phyloP scores from a whole-genome alignment of 2,113 vertebrate genomes.

The Felis chaus region DNA sequence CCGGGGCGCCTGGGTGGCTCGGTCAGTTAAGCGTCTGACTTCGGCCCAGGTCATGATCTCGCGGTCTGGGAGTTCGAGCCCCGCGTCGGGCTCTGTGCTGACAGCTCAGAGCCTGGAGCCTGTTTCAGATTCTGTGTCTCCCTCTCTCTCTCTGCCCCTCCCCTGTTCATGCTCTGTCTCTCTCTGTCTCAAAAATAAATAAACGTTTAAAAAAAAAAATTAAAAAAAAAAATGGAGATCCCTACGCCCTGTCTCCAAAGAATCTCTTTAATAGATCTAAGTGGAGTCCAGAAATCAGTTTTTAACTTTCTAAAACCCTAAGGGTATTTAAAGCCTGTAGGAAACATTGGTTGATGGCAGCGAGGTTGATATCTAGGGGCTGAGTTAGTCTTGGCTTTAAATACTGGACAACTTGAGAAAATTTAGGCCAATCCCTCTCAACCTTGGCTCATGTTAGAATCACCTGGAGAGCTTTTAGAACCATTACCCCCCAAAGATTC shows the following conservation, averaged over 20 bases:
- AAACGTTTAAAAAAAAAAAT: too few species aligned
- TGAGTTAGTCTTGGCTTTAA: neutral
- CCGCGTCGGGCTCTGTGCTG: too few species aligned
- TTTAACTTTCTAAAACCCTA: neutral
- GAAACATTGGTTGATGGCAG: neutral
- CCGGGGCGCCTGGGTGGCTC: too few species aligned
- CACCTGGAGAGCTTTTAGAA: neutral
- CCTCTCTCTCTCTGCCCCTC: too few species aligned
- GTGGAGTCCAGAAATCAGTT: neutral
- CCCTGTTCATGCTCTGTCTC: too few species aligned
- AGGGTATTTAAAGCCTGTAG: neutral
- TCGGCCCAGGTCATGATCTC: too few species aligned
- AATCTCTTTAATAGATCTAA: neutral
- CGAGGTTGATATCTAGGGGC: neutral
- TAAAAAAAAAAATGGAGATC: neutral
- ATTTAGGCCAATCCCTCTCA: neutral
- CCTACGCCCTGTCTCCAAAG: neutral
- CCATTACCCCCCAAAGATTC: neutral
- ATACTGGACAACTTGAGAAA: neutral
- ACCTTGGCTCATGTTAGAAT: neutral
- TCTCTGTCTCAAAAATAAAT: too few species aligned
- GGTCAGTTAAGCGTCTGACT: too few species aligned
- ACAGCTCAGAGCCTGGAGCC: too few species aligned
- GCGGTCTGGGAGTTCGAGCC: too few species aligned
- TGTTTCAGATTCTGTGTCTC: too few species aligned